Evolutionary conservation across 1,140 invertebrate species (phyloP), one percentile per base, ranked within the genome.

Genomic region (Brachionus calyciflorus): DNA sequence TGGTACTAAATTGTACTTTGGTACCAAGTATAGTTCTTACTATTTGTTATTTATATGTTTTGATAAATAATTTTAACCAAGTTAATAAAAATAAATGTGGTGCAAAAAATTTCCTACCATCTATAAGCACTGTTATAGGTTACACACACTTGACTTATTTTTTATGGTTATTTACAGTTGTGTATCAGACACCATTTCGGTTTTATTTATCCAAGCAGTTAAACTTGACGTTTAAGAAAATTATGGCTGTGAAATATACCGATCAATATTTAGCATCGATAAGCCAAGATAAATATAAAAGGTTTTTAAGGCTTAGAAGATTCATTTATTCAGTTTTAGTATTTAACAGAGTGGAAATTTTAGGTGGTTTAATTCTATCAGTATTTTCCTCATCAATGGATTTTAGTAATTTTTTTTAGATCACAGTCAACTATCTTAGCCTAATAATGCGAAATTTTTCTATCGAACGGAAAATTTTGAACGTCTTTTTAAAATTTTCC

Each of bases 31-130:
- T 37, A 24, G 21, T 37, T 30, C 30, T 65, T 19, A 14, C 37
- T 30, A 30, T 44, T 26, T 65, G 60, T 65, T 65, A 44, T 65
- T 19, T 44, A 5, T 65, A 26, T 26, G 9, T 19, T 12, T 44
- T 65, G 9, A 3, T 65, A 9, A 44, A 9, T 28, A 28, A 65
- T 41, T 65, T 21, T 46, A 21, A 46, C 7, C 9, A 9, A 24
- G 10, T 65, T 12, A 65, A 21, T 24, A 40, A 17, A 41, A 24
- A 41, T 9, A 21, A 46, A 41, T 65, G 60, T 21, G 21, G 40
- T 19, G 60, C 40, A 4, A 65, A 65, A 65, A 65, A 65, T 44
- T 65, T 65, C 44, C 19, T 65, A 5, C 60, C 60, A 44, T 65
- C 60, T 10, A 44, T 65, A 21, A 65, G 60, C 24, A 44, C 60